phyloP scores from a whole-genome alignment of 2,797 vertebrate genomes.

The Antrozous pallidus region DNA sequence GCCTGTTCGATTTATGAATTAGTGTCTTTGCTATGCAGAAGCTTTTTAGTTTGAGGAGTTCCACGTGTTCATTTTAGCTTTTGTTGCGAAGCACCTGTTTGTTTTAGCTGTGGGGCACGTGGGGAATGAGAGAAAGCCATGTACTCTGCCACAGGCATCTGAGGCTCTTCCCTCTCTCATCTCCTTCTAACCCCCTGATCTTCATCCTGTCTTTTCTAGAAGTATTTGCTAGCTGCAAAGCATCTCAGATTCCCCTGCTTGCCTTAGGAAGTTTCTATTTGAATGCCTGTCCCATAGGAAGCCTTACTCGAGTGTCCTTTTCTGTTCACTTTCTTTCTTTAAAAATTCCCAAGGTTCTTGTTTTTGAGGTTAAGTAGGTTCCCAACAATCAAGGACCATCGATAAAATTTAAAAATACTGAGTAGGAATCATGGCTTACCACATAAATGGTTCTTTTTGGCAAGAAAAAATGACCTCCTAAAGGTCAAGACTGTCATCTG shows the following conservation, averaged over 20 bases:
- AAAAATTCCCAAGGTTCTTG: background rate
- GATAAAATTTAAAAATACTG: background rate
- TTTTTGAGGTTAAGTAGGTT: background rate
- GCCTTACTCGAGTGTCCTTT: background rate
- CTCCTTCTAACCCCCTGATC: background rate
- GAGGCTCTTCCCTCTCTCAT: background rate
- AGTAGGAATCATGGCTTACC: background rate
- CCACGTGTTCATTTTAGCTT: background rate
- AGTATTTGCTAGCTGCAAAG: background rate
- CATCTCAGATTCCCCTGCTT: background rate
- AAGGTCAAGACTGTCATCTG: background rate
- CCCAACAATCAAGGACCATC: background rate
- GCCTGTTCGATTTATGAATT: background rate
- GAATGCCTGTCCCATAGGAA: background rate
- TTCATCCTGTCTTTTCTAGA: background rate
- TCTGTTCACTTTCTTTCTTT: background rate
- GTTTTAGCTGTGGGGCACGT: background rate
- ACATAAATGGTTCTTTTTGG: background rate
- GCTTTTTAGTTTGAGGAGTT: background rate
- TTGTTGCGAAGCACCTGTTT: background rate
- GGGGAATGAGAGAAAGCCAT: background rate
- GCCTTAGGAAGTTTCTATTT: background rate
- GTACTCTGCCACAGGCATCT: background rate
- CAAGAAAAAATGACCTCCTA: background rate
- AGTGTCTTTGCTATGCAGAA: background rate